Base-by-base conservation (phyloP, 2,797 vertebrate species). In the Mormyrops attenuatus region DNA sequence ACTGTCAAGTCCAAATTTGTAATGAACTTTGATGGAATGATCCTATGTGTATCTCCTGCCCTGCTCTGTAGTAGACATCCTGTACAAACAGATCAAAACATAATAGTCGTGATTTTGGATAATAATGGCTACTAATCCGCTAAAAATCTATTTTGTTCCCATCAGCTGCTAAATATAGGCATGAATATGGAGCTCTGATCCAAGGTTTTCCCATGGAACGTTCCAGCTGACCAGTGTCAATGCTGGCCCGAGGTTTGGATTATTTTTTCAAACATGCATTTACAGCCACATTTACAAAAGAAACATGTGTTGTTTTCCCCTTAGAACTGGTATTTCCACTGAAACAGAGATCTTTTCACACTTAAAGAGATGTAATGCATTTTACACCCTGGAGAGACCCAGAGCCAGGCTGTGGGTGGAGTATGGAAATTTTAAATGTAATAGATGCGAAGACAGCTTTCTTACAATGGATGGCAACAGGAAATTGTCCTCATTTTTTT, bases 321-420 rank as follows among this genome's bases (percentile, higher is more conserved):
- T 50, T 22, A 49, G n/a, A 85, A 85, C n/a, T 85, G 47, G 9
- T 49, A 47, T 50, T 85, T 20, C 82, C 82, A 85, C 44, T 85
- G 82, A 85, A 44, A 85, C 47, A 11, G 44, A 85, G 82, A 85
- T 47, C 82, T n/a, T 85, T 85, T 50, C 82, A 50, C 44, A 85
- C 82, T 85, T 85, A 49, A 82, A 82, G 44, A 47, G 41, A n/a
- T 49, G 41, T n/a, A 50, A 85, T 44, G 41, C 47, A 30, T 85
- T 85, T 85, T 49, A 85, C 20, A 49, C 82, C 82, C 41, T 50
- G 47, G 82, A 85, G 47, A 22, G 41, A 47, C 82, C 41, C 11
- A 26, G 47, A 49, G 82, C 22, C n/a, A 9, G 15, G 8, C 47
- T 26, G 82, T 85, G 82, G 44, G 82, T 85, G 82, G 82, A 50